phyloP scores from a whole-genome alignment of 2,888 invertebrate genomes.

The Dryobotodes eremita region DNA sequence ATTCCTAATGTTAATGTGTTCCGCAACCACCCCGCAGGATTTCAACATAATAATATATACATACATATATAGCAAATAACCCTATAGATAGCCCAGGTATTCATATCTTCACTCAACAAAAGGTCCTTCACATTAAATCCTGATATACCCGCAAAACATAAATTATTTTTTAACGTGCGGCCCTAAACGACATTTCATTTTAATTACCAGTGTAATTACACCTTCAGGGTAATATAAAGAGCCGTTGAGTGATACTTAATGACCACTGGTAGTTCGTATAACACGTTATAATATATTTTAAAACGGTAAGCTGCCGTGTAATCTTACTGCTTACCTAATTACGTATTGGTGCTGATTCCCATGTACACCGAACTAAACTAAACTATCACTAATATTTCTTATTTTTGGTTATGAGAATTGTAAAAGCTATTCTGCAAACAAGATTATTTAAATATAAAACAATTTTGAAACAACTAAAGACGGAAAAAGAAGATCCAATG shows the following conservation, averaged over 20 bases:
- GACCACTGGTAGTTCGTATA: conserved; percentile 55
- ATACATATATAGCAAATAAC: neutral
- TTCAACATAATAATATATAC: no score
- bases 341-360: neutral
- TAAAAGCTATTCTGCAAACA: no score
- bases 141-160: conserved; percentile 57
- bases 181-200: conserved; percentile 68
- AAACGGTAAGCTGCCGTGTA: conserved; percentile 43
- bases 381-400: no score
- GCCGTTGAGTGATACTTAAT: conserved; percentile 68
- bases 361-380: no score
- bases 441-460: no score
- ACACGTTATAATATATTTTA: conserved; percentile 44
- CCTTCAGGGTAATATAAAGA: conserved; percentile 67
- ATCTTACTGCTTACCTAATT: conserved; percentile 25
- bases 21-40: no score
- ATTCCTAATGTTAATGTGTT: no score
- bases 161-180: conserved; percentile 63
- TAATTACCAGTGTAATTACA: conserved; percentile 71
- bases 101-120: conserved; percentile 32
- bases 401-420: no score
- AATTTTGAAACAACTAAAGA: no score
- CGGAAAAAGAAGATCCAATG: no score
- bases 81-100: neutral
- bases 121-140: conserved; percentile 54